Evolutionary conservation across 2,888 invertebrate genomes (phyloP), one percentile per base, ranked within the genome.

Genomic region (Drosophila ezoana): DNA sequence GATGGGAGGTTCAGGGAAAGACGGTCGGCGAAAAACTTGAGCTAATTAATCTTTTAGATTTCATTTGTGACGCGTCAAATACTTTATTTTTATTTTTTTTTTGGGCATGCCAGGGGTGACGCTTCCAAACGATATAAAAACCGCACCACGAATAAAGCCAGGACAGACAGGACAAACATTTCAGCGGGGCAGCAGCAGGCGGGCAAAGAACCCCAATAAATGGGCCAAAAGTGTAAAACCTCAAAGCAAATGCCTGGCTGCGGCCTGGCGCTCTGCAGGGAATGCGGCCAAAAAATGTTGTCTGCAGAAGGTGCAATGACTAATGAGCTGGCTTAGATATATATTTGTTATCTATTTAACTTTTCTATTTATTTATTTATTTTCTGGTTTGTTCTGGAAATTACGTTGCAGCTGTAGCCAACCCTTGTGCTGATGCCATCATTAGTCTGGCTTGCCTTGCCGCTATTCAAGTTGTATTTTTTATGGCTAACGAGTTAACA

Each of bases 1-100:
- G 47, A 60, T 23, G 45, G 48, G 53, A n/a, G 18, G 18, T 8
- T 18, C 16, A 45, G 52, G 49, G 69, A 35, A 61, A 72, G 80
- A 64, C 76, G 75, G 47, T 43, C 57, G 57, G 61, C 75, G 44
- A 80, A 82, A 83, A 85, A 84, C 79, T 85, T 86, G 87, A 82
- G 85, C 85, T 85, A 85, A 85, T 85, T 85, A 85, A 85, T 85
- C 85, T 85, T 85, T 85, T 81, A 85, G 87, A 85, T 86, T 85
- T 85, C 85, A 86, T 86, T 85, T 85, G 84, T 85, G 87, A 85
- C 84, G 87, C 84, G 83, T 82, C 83, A 83, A 83, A 83, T 85
- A 85, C 85, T 85, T 71, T 85, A 76, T 76, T 74, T 23, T 28
- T 8, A 8, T 28, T 28, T 23, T 8, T 1, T 23, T 80, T 81